These are phyloP conservation scores for Coelopa pilipes DNA, from an alignment of 2,888 invertebrate species.

Conservation along the genomic window DNA sequence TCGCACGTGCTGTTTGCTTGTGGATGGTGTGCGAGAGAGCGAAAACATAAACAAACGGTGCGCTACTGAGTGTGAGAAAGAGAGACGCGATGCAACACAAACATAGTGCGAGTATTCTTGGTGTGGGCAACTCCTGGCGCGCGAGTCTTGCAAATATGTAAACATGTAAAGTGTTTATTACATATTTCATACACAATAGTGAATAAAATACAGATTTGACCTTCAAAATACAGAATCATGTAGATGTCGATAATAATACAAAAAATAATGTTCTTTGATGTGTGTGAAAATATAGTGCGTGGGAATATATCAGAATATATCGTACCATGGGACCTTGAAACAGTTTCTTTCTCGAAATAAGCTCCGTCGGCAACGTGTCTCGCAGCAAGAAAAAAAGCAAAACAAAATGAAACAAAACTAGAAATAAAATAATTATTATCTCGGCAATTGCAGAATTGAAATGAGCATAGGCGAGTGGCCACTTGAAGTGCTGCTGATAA, in stretches of 20 bases:
- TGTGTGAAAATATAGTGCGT: not conserved
- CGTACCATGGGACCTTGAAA: not conserved
- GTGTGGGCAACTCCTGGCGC: too few relatives aligned
- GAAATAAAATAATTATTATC: constrained; percentile 11
- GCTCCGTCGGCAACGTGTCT: too few relatives aligned
- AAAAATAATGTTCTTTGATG: too few relatives aligned
- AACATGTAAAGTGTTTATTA: too few relatives aligned
- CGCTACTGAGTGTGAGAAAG: not conserved
- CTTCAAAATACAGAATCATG: too few relatives aligned
- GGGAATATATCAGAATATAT: not conserved
- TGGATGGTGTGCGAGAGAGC: not conserved
- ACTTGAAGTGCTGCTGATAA: constrained; percentile 19
- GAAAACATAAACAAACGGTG: not conserved
- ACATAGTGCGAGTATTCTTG: too few relatives aligned
- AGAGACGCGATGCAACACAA: not conserved
- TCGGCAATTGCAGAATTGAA: constrained; percentile 16
- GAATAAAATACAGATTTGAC: too few relatives aligned
- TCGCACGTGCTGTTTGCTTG: constrained; percentile 7
- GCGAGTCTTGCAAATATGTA: too few relatives aligned
- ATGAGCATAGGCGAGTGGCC: constrained; percentile 9
- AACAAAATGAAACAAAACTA: not conserved
- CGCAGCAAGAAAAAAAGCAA: not conserved
- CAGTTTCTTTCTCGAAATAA: not conserved
- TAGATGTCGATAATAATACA: too few relatives aligned
- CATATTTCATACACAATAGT: too few relatives aligned